phyloP scores from a whole-genome alignment of 2,797 vertebrate species.

The Muscicapa comitata region DNA sequence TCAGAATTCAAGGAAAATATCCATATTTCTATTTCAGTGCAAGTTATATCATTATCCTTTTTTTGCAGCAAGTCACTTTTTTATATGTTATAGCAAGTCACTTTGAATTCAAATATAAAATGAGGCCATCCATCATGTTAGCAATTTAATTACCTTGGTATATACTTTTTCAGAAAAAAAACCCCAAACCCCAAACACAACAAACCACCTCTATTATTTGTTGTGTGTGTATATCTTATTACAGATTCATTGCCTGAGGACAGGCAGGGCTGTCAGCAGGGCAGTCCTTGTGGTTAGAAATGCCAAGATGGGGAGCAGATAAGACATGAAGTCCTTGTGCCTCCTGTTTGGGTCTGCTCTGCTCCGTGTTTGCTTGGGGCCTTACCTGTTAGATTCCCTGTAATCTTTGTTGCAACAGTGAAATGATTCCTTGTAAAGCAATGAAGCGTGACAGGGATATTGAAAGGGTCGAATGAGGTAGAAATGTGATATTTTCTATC shows the following conservation, averaged over 20 bases:
- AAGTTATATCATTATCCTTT: conserved; percentile 6
- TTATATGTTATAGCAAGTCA: conserved; percentile 71
- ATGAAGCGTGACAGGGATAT: conserved; percentile 69
- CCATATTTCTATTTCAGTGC: conserved; percentile 34
- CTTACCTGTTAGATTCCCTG: conserved; percentile 77
- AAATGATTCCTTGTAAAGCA: conserved; percentile 79
- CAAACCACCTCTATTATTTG: conserved; percentile 75
- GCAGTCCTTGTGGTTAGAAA: conserved; percentile 72
- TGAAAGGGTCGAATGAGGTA: conserved; percentile 78
- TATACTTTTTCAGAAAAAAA: conserved; percentile 86
- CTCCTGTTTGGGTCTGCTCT: conserved; percentile 29
- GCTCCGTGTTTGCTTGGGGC: conserved; percentile 72
- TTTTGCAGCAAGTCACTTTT: conserved; percentile 48
- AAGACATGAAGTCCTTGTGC: conserved; percentile 69
- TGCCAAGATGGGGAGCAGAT: conserved; percentile 74
- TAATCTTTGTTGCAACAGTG: conserved; percentile 74
- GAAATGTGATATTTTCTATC: conserved; percentile 86
- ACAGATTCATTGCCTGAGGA: conserved; percentile 83
- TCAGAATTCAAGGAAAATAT: conserved; percentile 35
- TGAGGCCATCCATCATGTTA: conserved; percentile 95
- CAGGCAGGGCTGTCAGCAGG: conserved; percentile 71
- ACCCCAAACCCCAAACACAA: conserved; percentile 60
- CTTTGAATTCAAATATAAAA: conserved; percentile 85
- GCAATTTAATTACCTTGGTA: conserved; percentile 96
- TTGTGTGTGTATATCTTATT: conserved; percentile 86